Base-by-base conservation (phyloP, 1,140 invertebrate species). In the Ceratoteleas bidentatus region DNA sequence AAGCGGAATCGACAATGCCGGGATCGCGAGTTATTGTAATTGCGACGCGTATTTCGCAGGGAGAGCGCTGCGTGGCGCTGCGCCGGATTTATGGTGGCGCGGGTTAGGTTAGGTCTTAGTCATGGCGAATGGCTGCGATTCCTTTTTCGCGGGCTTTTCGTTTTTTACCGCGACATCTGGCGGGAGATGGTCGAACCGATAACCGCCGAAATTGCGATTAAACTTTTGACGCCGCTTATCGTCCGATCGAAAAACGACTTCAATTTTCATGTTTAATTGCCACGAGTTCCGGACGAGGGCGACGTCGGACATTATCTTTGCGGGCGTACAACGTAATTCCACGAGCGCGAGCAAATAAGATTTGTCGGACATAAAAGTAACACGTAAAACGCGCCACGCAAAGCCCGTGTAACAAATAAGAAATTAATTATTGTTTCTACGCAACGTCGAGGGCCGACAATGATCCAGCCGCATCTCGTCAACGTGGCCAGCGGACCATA, bases 1-100 rank as follows among this genome's bases (percentile, higher is more conserved):
- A 50, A 75, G 77, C 81, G 45, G 78, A 78, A 75, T 83, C 81
- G 65, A 83, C 75, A 75, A 83, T 83, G 75, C 65, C 24, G 24
- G 24, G 70, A 79, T 66, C 69, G 61, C 75, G 81, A 79, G 81
- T 83, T 83, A 83, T 83, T 83, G 72, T 83, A 75, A 83, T 83
- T 83, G 70, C 70, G 11, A 50, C 69, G 57, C n/a, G 72, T 78
- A 78, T 75, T 74, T 83, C 74, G 76, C 61, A 2, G 24, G 24
- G 4, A 24, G 24, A 24, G 24, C 24, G 24, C 4, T 73, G 53
- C 53, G 66, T 68, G 49, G 24, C 24, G 24, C 24, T 24, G 24
- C 24, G 24, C 24, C 24, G 24, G 24, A 24, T 24, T 24, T 24
- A 24, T 24, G 24, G 24, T 24, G 24, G 24, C 24, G 24, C 24